phyloP scores from a whole-genome alignment of 2,113 vertebrate species.

The Colinus virginianus region DNA sequence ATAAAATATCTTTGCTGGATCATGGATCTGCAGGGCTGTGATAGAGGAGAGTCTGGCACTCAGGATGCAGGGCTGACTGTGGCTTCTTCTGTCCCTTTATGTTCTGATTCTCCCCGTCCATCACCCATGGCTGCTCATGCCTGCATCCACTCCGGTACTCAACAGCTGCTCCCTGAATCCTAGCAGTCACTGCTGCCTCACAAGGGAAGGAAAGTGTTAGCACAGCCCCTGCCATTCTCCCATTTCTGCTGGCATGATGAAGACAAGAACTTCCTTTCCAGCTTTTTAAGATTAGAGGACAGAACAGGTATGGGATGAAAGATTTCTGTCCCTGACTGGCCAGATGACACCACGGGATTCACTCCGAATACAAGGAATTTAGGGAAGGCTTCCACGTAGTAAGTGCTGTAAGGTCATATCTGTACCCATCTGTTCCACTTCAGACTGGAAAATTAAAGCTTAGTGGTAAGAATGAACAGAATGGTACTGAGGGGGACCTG shows the following conservation, averaged over 20 bases:
- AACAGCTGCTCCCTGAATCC: neutral
- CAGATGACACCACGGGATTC: neutral
- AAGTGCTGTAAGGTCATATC: neutral
- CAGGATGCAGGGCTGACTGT: neutral
- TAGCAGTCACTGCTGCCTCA: conserved; percentile 24
- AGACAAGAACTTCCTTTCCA: neutral
- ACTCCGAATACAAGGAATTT: neutral
- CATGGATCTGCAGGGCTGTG: neutral
- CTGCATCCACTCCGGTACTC: conserved; percentile 53
- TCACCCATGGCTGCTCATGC: conserved; percentile 1
- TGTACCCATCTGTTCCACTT: neutral
- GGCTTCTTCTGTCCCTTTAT: neutral
- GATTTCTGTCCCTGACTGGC: neutral
- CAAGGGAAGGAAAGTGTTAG: neutral
- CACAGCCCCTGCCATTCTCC: neutral
- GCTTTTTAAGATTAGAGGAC: neutral
- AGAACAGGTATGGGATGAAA: neutral
- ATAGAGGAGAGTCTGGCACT: neutral
- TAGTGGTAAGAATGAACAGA: neutral
- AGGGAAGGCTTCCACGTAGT: neutral
- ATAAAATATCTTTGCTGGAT: neutral
- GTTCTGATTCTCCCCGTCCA: conserved; percentile 19
- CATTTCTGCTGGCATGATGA: neutral
- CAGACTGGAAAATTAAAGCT: neutral
- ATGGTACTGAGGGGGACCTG: neutral